Percentiles rank a stretch among this genome's conserved stretches.
These are phyloP conservation scores for Tor tambroides DNA, from an alignment of 2,113 vertebrate species.

Conservation along the genomic window DNA sequence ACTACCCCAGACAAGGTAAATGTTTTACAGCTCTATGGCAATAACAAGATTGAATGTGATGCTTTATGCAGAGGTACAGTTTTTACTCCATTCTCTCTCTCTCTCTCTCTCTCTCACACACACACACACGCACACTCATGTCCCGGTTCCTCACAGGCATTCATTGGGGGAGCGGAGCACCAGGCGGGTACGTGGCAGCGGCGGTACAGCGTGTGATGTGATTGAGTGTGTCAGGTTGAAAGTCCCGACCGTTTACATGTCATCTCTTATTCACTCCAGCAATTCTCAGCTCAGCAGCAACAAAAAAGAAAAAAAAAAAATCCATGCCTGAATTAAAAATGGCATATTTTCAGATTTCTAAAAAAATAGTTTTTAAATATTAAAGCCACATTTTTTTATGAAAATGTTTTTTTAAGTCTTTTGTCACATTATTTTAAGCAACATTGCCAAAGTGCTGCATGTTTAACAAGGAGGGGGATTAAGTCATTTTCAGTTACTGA, in stretches of 20 bases:
- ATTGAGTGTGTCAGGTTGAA: slow-evolving; percentile 79
- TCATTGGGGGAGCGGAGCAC: slow-evolving; percentile 15
- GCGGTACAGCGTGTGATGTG: slow-evolving; percentile 70
- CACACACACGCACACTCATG: neutral
- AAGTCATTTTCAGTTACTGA: no score
- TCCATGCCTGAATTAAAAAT: neutral
- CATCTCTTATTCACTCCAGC: slow-evolving; percentile 79
- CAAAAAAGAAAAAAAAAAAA: slow-evolving; percentile 63
- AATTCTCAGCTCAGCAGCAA: slow-evolving; percentile 71
- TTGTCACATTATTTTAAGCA: neutral
- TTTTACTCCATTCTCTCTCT: neutral
- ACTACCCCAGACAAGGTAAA: neutral
- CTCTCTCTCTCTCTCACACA: neutral
- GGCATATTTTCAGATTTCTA: no score
- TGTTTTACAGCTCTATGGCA: neutral
- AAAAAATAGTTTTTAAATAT: neutral
- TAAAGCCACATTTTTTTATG: no score
- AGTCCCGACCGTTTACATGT: slow-evolving; percentile 80
- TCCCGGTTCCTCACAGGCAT: slow-evolving; percentile 26
- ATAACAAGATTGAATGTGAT: slow-evolving; percentile 20
- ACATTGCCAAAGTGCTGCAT: neutral
- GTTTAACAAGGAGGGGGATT: no score
- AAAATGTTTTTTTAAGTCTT: neutral
- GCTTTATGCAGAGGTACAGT: slow-evolving; percentile 17
- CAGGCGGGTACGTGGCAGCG: slow-evolving; percentile 5